Percentiles rank a stretch among this genome's conserved stretches.
These are phyloP conservation scores for Glyptemys insculpta DNA, from an alignment of 2,797 vertebrate genomes.

Conservation along the genomic window DNA sequence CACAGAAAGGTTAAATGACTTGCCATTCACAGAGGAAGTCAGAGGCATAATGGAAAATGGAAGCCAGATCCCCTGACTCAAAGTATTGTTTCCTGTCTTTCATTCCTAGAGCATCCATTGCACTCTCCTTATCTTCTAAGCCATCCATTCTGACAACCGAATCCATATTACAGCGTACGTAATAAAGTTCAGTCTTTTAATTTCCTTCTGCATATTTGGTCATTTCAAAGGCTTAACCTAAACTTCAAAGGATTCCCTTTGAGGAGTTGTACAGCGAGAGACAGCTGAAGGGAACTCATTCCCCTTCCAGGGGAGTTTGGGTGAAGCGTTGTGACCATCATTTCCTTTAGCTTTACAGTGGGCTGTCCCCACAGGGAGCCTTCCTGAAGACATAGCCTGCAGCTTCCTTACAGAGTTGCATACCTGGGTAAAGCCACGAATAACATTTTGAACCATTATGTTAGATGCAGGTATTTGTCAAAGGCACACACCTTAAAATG, in stretches of 20 bases:
- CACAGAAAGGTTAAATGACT: neutral
- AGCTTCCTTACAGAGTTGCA: neutral
- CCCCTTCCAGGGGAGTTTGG: neutral
- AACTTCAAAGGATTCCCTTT: neutral
- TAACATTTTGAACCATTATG: neutral
- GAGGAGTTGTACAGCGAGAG: neutral
- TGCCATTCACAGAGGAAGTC: neutral
- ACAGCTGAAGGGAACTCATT: neutral
- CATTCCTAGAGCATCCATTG: neutral
- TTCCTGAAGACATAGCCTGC: neutral
- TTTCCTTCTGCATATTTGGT: neutral
- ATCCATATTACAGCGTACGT: fast-evolving
- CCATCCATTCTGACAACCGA: neutral
- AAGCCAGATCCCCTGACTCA: neutral
- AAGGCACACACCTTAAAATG: neutral
- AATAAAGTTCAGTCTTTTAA: neutral
- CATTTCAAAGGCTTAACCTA: neutral
- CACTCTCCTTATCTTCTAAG: neutral
- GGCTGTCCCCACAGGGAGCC: fast-evolving
- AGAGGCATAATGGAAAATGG: fast-evolving
- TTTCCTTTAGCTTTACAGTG: neutral
- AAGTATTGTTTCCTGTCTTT: neutral
- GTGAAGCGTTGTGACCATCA: fast-evolving
- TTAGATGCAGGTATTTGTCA: neutral
- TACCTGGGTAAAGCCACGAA: neutral